These are phyloP conservation scores for Cerastis rubricosa DNA, from an alignment of 2,888 invertebrate genomes.

Conservation along the genomic window DNA sequence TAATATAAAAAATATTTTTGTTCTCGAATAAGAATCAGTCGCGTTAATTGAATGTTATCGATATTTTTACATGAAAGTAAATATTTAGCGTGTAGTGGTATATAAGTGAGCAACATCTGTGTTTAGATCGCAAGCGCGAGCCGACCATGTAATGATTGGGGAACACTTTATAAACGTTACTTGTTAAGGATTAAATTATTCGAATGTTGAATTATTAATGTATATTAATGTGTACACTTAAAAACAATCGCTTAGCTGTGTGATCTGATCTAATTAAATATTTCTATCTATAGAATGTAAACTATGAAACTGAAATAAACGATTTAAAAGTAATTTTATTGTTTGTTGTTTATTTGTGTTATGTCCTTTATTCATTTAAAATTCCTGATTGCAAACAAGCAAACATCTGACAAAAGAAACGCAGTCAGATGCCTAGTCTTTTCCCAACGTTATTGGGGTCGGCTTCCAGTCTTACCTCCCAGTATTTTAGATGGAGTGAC, in stretches of 20 bases:
- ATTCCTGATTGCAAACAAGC: not conserved
- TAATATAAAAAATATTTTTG: conserved; percentile 84
- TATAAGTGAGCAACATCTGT: conserved; percentile 82
- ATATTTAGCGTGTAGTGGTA: conserved; percentile 80
- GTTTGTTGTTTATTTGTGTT: conserved; percentile 81
- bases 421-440: too few relatives aligned
- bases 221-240: conserved; percentile 87
- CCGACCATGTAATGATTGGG: conserved; percentile 83
- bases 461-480: too few relatives aligned
- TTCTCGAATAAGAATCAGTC: conserved; percentile 86
- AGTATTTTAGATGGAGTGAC: too few relatives aligned
- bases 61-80: conserved; percentile 86
- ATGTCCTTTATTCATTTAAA: conserved; percentile 5
- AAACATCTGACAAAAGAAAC: not conserved
- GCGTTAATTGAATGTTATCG: conserved; percentile 87
- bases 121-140: conserved; percentile 76
- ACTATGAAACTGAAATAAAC: conserved; percentile 89
- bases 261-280: conserved; percentile 89
- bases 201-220: conserved; percentile 88
- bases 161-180: conserved; percentile 88
- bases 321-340: conserved; percentile 84
- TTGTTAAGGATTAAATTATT: conserved; percentile 89
- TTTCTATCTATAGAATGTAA: conserved; percentile 89
- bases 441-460: too few relatives aligned
- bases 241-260: conserved; percentile 88